phyloP scores from a whole-genome alignment of 2,113 vertebrate species.

The Motacilla tschutschensis region DNA sequence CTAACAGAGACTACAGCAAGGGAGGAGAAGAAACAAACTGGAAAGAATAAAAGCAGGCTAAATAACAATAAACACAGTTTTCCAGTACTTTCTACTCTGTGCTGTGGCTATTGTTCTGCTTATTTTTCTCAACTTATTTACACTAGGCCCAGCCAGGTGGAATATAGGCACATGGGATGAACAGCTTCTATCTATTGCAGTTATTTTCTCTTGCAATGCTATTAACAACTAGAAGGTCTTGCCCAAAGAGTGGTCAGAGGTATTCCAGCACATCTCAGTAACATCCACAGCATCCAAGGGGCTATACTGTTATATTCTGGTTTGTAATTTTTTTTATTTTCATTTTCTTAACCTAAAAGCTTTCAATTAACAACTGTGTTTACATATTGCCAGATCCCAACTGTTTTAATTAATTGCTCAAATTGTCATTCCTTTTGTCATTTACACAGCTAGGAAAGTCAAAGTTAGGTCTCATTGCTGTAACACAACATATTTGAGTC shows the following conservation, averaged over 20 bases:
- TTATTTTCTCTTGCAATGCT: background rate
- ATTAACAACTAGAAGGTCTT: background rate
- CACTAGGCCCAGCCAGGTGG: background rate
- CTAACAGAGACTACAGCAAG: background rate
- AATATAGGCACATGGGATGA: rapidly evolving
- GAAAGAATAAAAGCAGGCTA: background rate
- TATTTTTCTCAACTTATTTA: background rate
- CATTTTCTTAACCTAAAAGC: background rate
- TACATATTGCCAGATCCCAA: background rate
- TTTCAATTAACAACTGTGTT: background rate
- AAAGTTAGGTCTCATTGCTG: background rate
- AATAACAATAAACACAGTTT: background rate
- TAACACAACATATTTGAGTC: background rate
- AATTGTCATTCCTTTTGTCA: background rate
- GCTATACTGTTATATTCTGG: background rate
- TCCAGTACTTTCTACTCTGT: background rate
- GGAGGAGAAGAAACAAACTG: background rate
- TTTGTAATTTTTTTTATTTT: background rate
- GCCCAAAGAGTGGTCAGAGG: background rate
- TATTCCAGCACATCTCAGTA: background rate
- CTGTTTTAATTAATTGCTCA: background rate
- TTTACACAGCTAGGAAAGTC: background rate
- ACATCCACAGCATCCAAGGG: background rate
- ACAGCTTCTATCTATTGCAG: background rate
- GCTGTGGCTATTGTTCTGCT: background rate